These are phyloP conservation scores for Eurystomus glaucurus DNA, from an alignment of 2,797 vertebrate species.

Conservation along the genomic window DNA sequence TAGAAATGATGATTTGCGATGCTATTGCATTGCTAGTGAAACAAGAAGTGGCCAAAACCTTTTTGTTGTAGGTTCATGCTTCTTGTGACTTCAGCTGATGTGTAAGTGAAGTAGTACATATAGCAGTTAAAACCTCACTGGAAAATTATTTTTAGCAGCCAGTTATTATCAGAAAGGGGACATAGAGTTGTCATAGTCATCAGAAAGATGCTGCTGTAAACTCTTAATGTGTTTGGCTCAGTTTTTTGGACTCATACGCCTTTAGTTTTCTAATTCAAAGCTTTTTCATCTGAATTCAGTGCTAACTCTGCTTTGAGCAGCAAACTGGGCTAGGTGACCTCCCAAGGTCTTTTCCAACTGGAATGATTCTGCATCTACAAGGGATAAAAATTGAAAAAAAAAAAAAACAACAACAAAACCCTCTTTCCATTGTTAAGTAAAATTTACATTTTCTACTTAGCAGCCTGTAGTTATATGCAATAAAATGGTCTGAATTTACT, in stretches of 20 bases:
- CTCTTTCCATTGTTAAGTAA: not conserved
- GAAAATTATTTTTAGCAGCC: not conserved
- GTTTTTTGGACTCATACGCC: not conserved
- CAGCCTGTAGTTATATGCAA: not conserved
- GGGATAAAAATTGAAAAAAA: not conserved
- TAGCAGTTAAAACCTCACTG: not conserved
- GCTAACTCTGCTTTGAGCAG: not conserved
- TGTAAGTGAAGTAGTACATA: not conserved
- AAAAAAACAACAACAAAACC: no score
- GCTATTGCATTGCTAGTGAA: not conserved
- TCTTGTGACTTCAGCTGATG: not conserved
- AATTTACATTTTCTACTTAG: not conserved
- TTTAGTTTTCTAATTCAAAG: not conserved
- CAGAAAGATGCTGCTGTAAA: not conserved
- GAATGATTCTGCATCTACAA: not conserved
- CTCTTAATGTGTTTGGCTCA: not conserved
- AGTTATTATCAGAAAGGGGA: not conserved
- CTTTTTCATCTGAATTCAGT: not conserved
- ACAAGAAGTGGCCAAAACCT: not conserved
- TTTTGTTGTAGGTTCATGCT: not conserved
- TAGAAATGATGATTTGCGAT: not conserved
- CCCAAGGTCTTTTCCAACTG: not conserved
- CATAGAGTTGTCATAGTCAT: not conserved
- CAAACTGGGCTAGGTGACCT: not conserved
- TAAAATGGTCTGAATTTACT: not conserved